These are phyloP conservation scores for Drosophila lowei DNA, from an alignment of 1,140 invertebrate genomes.

Conservation along the genomic window DNA sequence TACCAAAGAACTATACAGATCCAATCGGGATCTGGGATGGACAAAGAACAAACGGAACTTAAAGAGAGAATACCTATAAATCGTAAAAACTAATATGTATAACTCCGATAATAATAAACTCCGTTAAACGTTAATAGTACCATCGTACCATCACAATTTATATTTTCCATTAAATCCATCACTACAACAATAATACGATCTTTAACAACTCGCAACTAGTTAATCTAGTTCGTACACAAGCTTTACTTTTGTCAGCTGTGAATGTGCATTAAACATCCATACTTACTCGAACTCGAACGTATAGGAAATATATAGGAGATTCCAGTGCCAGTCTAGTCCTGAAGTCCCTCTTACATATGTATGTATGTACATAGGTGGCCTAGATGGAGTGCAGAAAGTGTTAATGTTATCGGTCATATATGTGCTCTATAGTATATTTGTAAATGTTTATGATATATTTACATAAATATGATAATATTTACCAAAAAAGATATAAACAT, in stretches of 20 bases:
- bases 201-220: no score
- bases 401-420: slow-evolving; percentile 63
- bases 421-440: slow-evolving; percentile 15
- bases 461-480: slow-evolving; percentile 28
- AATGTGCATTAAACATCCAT: slow-evolving; percentile 53
- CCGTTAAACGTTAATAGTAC: slow-evolving; percentile 22
- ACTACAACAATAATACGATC: slow-evolving; percentile 6
- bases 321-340: slow-evolving; percentile 18
- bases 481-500: slow-evolving; percentile 18
- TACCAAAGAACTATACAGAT: slow-evolving; percentile 66
- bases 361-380: slow-evolving; percentile 39
- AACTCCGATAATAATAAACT: slow-evolving; percentile 45
- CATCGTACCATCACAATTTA: slow-evolving; percentile 24
- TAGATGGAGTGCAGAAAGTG: slow-evolving; percentile 27
- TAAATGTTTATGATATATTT: slow-evolving; percentile 20
- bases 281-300: neutral
- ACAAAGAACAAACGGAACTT: slow-evolving; percentile 2
- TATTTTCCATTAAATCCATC: slow-evolving; percentile 17
- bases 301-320: slow-evolving; percentile 10
- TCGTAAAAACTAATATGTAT: slow-evolving; percentile 39
- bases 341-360: slow-evolving; percentile 1
- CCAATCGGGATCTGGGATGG: slow-evolving; percentile 3
- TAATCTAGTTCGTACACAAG: slow-evolving; percentile 36
- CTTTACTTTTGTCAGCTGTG: slow-evolving; percentile 67
- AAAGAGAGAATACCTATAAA: slow-evolving; percentile 47